Conservation (phyloP, 2,888 invertebrate genomes). For the Andrena trimmerana region DNA sequence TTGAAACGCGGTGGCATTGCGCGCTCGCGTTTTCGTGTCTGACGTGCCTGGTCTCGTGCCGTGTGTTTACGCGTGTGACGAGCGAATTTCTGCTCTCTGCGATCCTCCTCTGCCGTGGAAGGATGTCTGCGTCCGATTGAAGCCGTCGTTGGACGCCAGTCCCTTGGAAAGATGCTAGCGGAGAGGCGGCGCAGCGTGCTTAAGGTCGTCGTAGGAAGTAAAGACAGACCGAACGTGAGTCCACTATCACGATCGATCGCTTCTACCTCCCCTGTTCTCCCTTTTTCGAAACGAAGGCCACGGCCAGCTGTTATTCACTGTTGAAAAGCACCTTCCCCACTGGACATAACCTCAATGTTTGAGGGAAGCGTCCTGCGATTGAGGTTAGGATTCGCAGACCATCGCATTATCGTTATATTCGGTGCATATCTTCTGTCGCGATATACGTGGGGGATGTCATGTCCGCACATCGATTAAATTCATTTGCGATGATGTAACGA, state of each 20-base stretch:
- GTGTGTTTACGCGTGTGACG: slow-evolving; percentile 12
- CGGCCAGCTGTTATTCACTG: slow-evolving; percentile 24
- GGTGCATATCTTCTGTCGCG: neutral
- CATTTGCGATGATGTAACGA: slow-evolving; percentile 14
- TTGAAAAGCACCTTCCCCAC: neutral
- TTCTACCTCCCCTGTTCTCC: neutral
- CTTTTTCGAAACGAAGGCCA: neutral
- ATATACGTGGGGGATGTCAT: too few species aligned
- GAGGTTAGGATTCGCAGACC: slow-evolving; percentile 27
- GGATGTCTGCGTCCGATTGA: slow-evolving; percentile 31
- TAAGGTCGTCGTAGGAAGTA: slow-evolving; percentile 57
- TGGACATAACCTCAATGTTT: slow-evolving; percentile 36
- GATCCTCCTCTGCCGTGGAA: rapidly evolving
- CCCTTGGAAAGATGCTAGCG: slow-evolving; percentile 64
- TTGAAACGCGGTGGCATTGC: slow-evolving; percentile 17
- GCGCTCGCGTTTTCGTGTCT: neutral
- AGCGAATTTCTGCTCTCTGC: too few species aligned
- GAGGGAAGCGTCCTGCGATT: neutral
- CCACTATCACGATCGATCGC: slow-evolving; percentile 28
- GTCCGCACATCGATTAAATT: too few species aligned
- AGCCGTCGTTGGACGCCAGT: neutral
- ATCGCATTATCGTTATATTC: neutral
- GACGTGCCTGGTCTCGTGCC: neutral
- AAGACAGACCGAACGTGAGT: slow-evolving; percentile 71
- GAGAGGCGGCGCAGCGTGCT: slow-evolving; percentile 52